Base-by-base conservation (phyloP, 2,113 vertebrate species). In the Australoheros scitulus region DNA sequence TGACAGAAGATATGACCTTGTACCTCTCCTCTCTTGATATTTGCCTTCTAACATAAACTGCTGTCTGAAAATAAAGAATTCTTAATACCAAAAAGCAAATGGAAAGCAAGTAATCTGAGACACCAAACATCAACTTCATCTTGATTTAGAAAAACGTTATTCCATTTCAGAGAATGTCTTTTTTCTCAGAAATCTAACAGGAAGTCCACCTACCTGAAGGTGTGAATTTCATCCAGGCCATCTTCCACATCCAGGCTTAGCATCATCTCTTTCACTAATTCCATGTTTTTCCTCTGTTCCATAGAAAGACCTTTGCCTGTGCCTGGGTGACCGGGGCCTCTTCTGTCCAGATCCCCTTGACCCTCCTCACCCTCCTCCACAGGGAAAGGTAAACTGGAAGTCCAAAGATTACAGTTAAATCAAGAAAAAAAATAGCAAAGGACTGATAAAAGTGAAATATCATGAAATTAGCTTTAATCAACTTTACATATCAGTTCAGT, bases 171-270 rank as follows among this genome's bases (percentile, higher is more conserved):
- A 70, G 36, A 15, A 24, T 5, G 2, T 15, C 14, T 47, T 47
- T 47, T 47, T 43, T 4, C 4, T 47, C 43, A 47, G 14, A 47
- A 4, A 3, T 11, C 9, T 70, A 50, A 29, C 24, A 50, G 41
- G 5, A 70, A 52, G 65, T 72, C 22, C 15, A 70, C 10, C 50
- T 91, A 99, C 98, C 97, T 97, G 90, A 98, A 98, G 34, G 97
- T 96, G 86, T 98, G 97, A 85, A 99, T 95, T 83, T 99, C 95
- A 74, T 97, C 96, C 84, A 99, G 92, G 1, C 97, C 97, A 5
- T 96, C 96, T 86, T 95, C 96, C 75, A 97, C 96, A 17, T 99
- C 97, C 92, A 99, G 93, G 74, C 92, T 93, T 43, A 93, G 78
- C 97, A 98, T 96, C 86, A 99, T 59, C 61, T 95, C 95, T 82